Evolutionary conservation across 2,113 vertebrate species (phyloP), one percentile per base, ranked within the genome.

Genomic region (Hemicordylus capensis): DNA sequence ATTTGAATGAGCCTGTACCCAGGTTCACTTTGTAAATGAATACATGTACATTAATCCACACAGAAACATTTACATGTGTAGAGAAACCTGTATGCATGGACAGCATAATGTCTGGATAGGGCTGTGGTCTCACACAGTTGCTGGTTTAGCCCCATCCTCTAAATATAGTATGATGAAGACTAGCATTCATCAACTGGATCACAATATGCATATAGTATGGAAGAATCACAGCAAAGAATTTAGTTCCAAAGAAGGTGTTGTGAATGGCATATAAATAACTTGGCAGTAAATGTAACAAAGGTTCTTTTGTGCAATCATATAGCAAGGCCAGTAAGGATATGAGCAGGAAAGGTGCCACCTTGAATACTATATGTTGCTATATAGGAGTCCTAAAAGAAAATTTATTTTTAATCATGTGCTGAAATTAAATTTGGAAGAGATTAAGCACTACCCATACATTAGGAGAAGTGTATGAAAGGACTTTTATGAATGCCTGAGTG

Each of bases 321-420:
- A 54, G 22, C 81, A 3, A 31, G 34, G 44, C 34, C 72, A 64
- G 66, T 26, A 15, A 11, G 79, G 63, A 48, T 72, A 34, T 4
- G 42, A 88, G 15, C 19, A 83, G 82, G 76, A 79, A 85, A 84
- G 56, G 4, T 89, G 42, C 10, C 2, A 10, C 1, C 0, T 46
- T 58, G 6, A 6, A 72, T 34, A 39, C 9, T 2, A 34, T 42
- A 67, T 56, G 67, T 39, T 46, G 7, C 20, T 70, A 24, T 72
- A 63, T 51, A 70, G 37, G 58, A 58, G 6, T 20, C 31, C 61
- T 74, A 83, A 73, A 83, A 63, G 56, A 46, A 61, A n/a, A 83
- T 85, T 42, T 58, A 48, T 85, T 79, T 73, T 85, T 76, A 84
- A 67, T 44, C 72, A 76, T 20, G 73, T 66, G 34, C 28, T 76